These are phyloP conservation scores for Taphrorychus bicolor DNA, from an alignment of 2,888 invertebrate species.

Conservation along the genomic window DNA sequence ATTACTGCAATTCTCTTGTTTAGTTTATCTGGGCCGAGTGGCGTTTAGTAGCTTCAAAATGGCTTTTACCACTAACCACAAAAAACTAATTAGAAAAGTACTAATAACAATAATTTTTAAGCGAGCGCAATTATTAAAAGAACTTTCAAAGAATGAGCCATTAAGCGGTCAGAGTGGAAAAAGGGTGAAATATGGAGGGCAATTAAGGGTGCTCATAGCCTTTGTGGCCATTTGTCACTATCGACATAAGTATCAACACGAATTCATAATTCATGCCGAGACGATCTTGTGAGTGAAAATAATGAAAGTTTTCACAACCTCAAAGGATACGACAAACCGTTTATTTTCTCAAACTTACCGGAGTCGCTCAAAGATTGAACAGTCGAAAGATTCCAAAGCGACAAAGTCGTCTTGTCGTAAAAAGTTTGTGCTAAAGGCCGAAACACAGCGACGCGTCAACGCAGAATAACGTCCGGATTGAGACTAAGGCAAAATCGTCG, in stretches of 20 bases:
- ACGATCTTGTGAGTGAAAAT: too few relatives aligned
- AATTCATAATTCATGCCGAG: neutral
- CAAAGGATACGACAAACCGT: too few relatives aligned
- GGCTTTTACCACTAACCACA: too few relatives aligned
- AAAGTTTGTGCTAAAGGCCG: neutral
- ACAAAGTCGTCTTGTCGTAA: constrained; percentile 7
- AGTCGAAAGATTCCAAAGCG: neutral
- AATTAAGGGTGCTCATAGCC: neutral
- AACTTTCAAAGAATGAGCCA: too few relatives aligned
- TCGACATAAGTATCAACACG: neutral
- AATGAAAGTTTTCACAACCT: too few relatives aligned
- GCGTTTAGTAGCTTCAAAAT: too few relatives aligned
- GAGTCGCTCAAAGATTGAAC: neutral
- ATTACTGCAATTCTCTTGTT: constrained; percentile 16
- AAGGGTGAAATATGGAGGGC: neutral
- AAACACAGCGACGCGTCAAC: constrained; percentile 1
- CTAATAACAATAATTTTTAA: neutral
- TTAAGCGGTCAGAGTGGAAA: too few relatives aligned
- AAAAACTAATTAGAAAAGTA: neutral
- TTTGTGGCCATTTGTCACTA: neutral
- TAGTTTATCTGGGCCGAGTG: constrained; percentile 9
- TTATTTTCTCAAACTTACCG: neutral
- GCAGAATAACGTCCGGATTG: constrained; percentile 8
- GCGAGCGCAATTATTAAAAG: neutral
- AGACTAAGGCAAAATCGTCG: constrained; percentile 8